Evolutionary conservation across 2,888 invertebrate genomes (phyloP), one percentile per base, ranked within the genome.

Genomic region (Caenorhabditis sp.): DNA sequence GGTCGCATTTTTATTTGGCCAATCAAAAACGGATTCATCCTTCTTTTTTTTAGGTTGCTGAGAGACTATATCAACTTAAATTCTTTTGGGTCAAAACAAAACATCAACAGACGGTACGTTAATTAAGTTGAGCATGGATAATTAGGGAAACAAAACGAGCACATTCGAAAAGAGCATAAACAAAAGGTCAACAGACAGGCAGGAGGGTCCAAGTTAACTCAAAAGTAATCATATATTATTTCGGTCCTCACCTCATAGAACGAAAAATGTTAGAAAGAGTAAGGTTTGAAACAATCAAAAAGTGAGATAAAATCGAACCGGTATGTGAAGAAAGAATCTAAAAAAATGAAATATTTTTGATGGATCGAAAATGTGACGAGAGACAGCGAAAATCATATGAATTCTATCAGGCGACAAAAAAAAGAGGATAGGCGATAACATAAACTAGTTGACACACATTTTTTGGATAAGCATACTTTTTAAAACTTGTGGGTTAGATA

Each of bases 311-410:
- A 1, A 52, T 52, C 52, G 21, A 52, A 52, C 23, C 43, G 43
- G 43, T 43, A 43, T 43, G 43, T 17, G 17, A 43, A 43, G 43
- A 43, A 43, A 12, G 43, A 43, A 10, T n/a, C 5, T 50, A 10
- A 52, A 59, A 63, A 70, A 70, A 56, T 66, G 70, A 70, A 70
- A 70, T 63, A 43, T 43, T 43, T 43, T 43, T 43, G 43, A 43
- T 66, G 27, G 52, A 62, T 14, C 36, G 52, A 38, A 38, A 60
- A 50, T 36, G 38, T 49, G 49, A 62, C 54, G 25, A 70, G 54
- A 59, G 70, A 66, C 70, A 63, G 65, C 61, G 5, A 17, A 43
- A 43, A 43, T 12, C 43, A 43, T 43, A 43, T 43, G 43, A 17
- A 43, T 43, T 43, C 17, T 27, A 43, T 52, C 23, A 31, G 31